A percentile compares a stretch with the other conserved stretches of the same genome.
Conservation (phyloP, 2,888 invertebrate species). For the Metopia argyrocephala region DNA sequence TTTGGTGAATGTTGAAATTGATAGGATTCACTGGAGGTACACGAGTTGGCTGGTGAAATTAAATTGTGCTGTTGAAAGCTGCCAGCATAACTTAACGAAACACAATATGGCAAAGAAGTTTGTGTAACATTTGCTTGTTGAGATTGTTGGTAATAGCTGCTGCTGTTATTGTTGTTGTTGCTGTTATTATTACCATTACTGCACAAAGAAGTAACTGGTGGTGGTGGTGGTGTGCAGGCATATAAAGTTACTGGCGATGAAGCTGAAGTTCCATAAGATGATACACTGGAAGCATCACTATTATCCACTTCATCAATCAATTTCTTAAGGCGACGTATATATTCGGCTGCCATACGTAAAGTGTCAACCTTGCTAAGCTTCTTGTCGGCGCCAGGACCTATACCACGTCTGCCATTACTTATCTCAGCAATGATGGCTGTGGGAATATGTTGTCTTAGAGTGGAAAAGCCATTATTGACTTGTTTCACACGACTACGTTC, state of each 20-base stretch:
- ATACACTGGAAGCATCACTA: slow-evolving; percentile 76
- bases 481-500: slow-evolving; percentile 97
- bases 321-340: slow-evolving; percentile 89
- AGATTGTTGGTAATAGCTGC: slow-evolving; percentile 25
- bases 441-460: slow-evolving; percentile 92
- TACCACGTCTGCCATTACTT: slow-evolving; percentile 82
- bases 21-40: slow-evolving; percentile 67
- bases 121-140: slow-evolving; percentile 11
- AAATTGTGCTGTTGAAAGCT: slow-evolving; percentile 67
- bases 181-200: slow-evolving; percentile 14
- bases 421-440: slow-evolving; percentile 86
- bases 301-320: slow-evolving; percentile 78
- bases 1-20: slow-evolving; percentile 55
- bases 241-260: slow-evolving; percentile 65
- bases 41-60: slow-evolving; percentile 70
- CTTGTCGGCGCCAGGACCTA: slow-evolving; percentile 84
- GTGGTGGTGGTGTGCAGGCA: slow-evolving; percentile 41
- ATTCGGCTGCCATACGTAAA: slow-evolving; percentile 91
- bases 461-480: slow-evolving; percentile 95
- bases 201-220: neutral
- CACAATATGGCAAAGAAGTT: slow-evolving; percentile 39
- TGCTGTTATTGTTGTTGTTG: neutral
- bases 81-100: slow-evolving; percentile 62
- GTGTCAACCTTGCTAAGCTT: slow-evolving; percentile 95
- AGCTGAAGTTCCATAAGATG: slow-evolving; percentile 69